Base-by-base conservation (phyloP, 1,140 invertebrate genomes). In the Gonioctena quinquepunctata region DNA sequence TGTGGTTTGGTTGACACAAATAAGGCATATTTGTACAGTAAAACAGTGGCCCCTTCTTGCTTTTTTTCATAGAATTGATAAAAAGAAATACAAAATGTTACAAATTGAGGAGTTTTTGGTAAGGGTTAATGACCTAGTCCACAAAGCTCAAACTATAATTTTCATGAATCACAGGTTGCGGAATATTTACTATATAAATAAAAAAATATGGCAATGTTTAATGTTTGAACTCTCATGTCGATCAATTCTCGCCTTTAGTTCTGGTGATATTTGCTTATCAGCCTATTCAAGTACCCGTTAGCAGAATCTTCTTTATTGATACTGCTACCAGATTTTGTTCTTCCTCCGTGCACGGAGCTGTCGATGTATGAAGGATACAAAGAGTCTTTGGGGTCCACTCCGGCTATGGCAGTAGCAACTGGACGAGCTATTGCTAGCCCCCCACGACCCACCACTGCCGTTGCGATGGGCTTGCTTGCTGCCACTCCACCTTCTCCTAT, bases 381-480 rank as follows among this genome's bases (percentile, higher is more conserved):
- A 23, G 76, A 84, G 65, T 84, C 81, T 49, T 85, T 82, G 4
- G 89, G 88, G 5, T 87, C 84, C 3, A 91, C 84, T 1, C 91
- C 90, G 8, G 91, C 90, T 7, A 92, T 90, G 11, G 91, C 90
- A 0, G 90, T 92, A 18, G 86, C 90, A 1, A 91, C 84, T 2
- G 91, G 91, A 8, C 88, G 83, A 0, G 90, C 88, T 1, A 92
- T 83, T 1, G 91, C 90, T 7, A 91, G 80, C 1, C 91, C 90
- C 26, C 87, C 87, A 0, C 87, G 86, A 0, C 89, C 89, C 0
- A 90, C 90, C 1, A 92, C 86, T 0, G 91, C 90, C 2, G 89
- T 90, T 0, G 86, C 91, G 27, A 88, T 82, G 0, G 91, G 91
- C 76, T 90, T 88, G 11, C 89, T 89, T 0, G 89, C 88, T 21